Evolutionary conservation across 2,113 vertebrate species (phyloP).

Genomic region (Phalacrocorax brasilianus): DNA sequence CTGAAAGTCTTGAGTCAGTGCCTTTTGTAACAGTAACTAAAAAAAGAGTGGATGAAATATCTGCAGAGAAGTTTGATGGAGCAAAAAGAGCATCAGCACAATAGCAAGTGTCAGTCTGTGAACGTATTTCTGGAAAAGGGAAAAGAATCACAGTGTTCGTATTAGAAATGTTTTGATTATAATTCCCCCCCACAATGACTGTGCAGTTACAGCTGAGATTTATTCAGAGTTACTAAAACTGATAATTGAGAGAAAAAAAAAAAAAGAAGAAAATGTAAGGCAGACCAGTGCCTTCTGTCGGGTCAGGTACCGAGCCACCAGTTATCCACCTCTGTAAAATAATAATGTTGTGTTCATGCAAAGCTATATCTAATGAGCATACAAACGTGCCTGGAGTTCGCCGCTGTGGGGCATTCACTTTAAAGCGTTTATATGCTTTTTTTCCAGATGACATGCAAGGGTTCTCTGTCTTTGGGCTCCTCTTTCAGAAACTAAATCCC

Average conservation of each 20-base stretch:
- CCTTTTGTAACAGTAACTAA: slow-evolving; percentile 18
- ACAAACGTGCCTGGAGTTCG: too few species aligned
- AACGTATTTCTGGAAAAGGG: slow-evolving; percentile 9
- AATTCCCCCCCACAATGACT: slow-evolving; percentile 3
- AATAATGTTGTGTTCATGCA: too few species aligned
- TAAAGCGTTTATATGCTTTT: neutral
- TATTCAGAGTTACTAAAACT: neutral
- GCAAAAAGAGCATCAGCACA: slow-evolving; percentile 14
- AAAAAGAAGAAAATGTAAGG: neutral
- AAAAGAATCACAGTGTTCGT: neutral
- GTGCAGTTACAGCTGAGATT: slow-evolving; percentile 12
- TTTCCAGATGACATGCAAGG: neutral
- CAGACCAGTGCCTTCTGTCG: neutral
- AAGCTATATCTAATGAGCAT: accelerated
- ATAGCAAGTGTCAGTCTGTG: slow-evolving; percentile 51
- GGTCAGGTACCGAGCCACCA: neutral
- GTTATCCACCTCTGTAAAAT: too few species aligned
- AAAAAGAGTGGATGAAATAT: neutral
- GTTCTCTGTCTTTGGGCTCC: neutral
- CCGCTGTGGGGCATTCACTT: neutral
- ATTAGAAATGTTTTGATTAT: neutral
- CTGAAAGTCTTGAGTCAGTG: slow-evolving; percentile 28
- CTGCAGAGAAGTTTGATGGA: neutral
- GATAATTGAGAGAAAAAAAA: neutral
- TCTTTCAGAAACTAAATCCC: neutral